These are phyloP conservation scores for Palloptera scutellata DNA, from an alignment of 2,888 invertebrate genomes.

Conservation along the genomic window DNA sequence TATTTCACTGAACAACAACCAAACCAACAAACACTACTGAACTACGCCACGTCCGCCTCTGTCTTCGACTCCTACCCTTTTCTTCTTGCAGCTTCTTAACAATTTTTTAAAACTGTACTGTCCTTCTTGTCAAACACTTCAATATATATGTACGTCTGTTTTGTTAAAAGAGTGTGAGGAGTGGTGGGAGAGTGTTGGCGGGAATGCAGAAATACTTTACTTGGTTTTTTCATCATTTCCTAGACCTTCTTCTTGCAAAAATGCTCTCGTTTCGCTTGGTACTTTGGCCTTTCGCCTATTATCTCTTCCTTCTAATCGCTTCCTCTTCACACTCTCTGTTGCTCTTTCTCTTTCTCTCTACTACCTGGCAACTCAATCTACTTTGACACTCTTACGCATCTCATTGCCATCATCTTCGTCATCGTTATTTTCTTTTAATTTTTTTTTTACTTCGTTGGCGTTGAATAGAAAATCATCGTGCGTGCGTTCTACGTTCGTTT, in stretches of 20 bases:
- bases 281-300: constrained; percentile 9
- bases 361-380: not conserved
- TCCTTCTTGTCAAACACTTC: constrained; percentile 21
- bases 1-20: not conserved
- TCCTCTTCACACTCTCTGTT: not conserved
- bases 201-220: too few relatives aligned
- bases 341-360: not conserved
- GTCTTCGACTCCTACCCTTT: too few relatives aligned
- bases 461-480: constrained; percentile 13
- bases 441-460: constrained; percentile 23
- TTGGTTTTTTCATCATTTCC: too few relatives aligned
- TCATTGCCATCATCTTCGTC: constrained; percentile 36
- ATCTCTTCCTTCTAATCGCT: not conserved
- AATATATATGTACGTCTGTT: not conserved
- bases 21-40: not conserved
- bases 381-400: constrained; percentile 12
- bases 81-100: not conserved
- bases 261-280: not conserved
- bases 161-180: too few relatives aligned
- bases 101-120: constrained; percentile 17
- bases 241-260: too few relatives aligned
- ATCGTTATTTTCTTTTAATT: constrained; percentile 17
- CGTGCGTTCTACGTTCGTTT: constrained; percentile 26
- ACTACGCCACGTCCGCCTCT: too few relatives aligned
- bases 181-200: too few relatives aligned